Conservation (phyloP, 2,113 vertebrate species). For the Pleuronectes platessa region DNA sequence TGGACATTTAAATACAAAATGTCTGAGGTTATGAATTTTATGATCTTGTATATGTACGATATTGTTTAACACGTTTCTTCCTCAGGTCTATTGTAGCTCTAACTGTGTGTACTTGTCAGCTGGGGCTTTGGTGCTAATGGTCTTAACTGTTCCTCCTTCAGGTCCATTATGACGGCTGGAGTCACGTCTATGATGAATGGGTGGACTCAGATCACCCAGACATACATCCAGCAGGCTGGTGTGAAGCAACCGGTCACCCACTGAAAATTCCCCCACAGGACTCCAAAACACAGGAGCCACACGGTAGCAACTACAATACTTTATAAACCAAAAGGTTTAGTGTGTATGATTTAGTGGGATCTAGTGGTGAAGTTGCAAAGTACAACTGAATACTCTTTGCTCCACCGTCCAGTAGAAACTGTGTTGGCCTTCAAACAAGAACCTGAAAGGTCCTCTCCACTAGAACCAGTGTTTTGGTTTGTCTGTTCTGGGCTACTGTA, state of each 20-base stretch:
- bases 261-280: slow-evolving; percentile 90
- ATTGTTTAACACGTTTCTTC: slow-evolving; percentile 6
- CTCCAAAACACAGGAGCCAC: slow-evolving; percentile 69
- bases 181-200: slow-evolving; percentile 96
- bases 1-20: not conserved
- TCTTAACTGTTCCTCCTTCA: slow-evolving; percentile 60
- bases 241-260: slow-evolving; percentile 91
- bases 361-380: not conserved
- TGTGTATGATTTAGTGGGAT: not conserved
- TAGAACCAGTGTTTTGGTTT: too few species aligned
- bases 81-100: slow-evolving; percentile 9
- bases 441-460: too few species aligned
- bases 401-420: too few species aligned
- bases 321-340: not conserved
- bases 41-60: not conserved
- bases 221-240: slow-evolving; percentile 96
- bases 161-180: slow-evolving; percentile 98
- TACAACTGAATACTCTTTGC: not conserved
- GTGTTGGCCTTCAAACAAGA: too few species aligned
- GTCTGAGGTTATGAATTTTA: not conserved
- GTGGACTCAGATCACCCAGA: slow-evolving; percentile 95
- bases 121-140: not conserved
- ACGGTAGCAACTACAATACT: slow-evolving; percentile 57
- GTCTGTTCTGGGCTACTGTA: too few species aligned
- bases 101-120: not conserved